Conservation (phyloP, 2,113 vertebrate genomes). For the Caranx melampygus region DNA sequence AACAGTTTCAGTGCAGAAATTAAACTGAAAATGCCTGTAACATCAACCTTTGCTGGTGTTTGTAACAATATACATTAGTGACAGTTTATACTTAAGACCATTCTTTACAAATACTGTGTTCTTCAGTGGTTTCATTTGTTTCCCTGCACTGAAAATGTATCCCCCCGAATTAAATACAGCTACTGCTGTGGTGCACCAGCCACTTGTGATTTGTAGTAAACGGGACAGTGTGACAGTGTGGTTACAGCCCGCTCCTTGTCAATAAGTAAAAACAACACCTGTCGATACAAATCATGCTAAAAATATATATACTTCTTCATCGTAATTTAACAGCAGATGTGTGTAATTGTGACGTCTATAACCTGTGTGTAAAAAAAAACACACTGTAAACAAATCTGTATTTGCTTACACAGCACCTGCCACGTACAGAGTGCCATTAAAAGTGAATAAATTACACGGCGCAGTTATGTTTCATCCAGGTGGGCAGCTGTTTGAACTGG, state of each 20-base stretch:
- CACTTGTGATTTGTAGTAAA: not conserved
- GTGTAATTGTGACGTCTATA: not conserved
- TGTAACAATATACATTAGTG: not conserved
- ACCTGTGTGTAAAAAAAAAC: no score
- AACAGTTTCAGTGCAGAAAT: not conserved
- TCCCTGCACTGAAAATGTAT: not conserved
- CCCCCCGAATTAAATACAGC: not conserved
- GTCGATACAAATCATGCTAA: not conserved
- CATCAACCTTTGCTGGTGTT: not conserved
- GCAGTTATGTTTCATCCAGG: not conserved
- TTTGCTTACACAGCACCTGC: not conserved
- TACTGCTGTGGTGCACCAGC: not conserved
- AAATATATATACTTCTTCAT: not conserved
- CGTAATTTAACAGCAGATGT: constrained; percentile 11
- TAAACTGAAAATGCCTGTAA: not conserved
- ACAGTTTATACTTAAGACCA: not conserved
- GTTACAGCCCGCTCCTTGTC: not conserved
- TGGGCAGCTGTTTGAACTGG: constrained; percentile 12
- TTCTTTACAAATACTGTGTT: not conserved
- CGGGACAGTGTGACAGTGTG: not conserved
- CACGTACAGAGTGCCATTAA: not conserved
- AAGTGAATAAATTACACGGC: no score
- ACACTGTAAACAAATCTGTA: not conserved
- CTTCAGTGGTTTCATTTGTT: not conserved
- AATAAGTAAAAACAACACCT: not conserved